Evolutionary conservation across 2,113 vertebrate species (phyloP).

Genomic region (Cettia cetti): DNA sequence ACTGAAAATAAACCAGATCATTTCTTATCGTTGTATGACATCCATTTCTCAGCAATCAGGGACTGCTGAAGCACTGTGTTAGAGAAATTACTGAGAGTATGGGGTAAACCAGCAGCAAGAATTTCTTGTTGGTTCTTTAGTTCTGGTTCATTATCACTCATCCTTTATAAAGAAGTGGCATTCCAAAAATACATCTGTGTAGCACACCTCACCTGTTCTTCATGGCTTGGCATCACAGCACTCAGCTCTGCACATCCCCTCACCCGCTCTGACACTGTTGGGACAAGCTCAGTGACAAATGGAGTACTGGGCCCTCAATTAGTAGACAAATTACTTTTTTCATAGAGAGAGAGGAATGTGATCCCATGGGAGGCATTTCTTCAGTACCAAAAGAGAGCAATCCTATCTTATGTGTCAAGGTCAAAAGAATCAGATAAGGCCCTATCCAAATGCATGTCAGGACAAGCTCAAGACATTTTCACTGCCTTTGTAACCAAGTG

Average conservation of each 20-base stretch:
- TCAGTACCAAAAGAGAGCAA: not conserved
- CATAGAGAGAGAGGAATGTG: not conserved
- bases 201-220: not conserved
- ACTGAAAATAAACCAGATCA: not conserved
- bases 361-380: not conserved
- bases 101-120: not conserved
- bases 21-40: not conserved
- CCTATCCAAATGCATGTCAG: not conserved
- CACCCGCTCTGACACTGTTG: not conserved
- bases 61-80: not conserved
- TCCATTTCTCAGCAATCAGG: not conserved
- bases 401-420: not conserved
- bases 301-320: rapidly evolving
- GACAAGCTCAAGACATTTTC: not conserved
- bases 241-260: not conserved
- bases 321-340: not conserved
- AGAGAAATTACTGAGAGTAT: not conserved
- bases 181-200: not conserved
- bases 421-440: not conserved
- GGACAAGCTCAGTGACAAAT: not conserved
- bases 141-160: not conserved
- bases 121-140: not conserved
- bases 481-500: not conserved
- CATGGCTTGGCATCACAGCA: not conserved
- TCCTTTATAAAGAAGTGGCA: not conserved